These are phyloP conservation scores for Nerophis lumbriciformis DNA, from an alignment of 2,113 vertebrate genomes.

Conservation along the genomic window DNA sequence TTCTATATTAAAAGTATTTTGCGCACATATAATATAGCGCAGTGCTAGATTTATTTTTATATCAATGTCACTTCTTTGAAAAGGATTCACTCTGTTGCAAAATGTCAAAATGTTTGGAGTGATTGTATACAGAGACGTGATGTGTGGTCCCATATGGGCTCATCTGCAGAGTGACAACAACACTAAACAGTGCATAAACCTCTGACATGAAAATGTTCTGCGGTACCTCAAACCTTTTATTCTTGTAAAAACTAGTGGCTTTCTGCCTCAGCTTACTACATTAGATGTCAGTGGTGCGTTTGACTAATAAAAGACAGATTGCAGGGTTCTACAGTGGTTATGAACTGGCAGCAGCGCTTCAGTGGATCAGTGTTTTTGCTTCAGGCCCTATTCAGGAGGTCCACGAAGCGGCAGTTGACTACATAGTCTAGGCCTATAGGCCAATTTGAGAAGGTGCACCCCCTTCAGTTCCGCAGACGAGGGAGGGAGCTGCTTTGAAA, in stretches of 20 bases:
- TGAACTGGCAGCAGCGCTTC: constrained; percentile 54
- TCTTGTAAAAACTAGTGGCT: constrained; percentile 39
- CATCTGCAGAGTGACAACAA: constrained; percentile 51
- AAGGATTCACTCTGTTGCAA: constrained; percentile 20
- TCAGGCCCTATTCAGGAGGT: constrained; percentile 55
- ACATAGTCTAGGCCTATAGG: constrained; percentile 42
- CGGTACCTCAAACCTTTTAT: constrained; percentile 51
- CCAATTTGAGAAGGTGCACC: constrained; percentile 48
- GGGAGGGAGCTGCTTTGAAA: constrained; percentile 49
- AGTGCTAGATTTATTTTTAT: background rate
- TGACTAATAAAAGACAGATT: constrained; percentile 62
- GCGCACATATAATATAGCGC: constrained; percentile 1
- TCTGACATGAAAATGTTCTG: constrained; percentile 62
- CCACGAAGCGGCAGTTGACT: constrained; percentile 62
- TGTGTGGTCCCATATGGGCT: constrained; percentile 66
- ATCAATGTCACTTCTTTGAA: constrained; percentile 9
- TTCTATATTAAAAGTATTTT: constrained; percentile 33
- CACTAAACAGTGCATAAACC: constrained; percentile 63
- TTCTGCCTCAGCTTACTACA: constrained; percentile 37
- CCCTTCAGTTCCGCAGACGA: constrained; percentile 40
- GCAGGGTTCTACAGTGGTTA: constrained; percentile 44
- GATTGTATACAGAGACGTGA: constrained; percentile 32
- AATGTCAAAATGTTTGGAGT: constrained; percentile 40
- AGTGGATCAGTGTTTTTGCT: constrained; percentile 47
- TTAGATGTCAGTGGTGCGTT: constrained; percentile 35